Percentiles rank a stretch among this genome's conserved stretches.
Evolutionary conservation across 2,888 invertebrate species (phyloP).

Genomic region (Ashinkailepas kermadecensis): DNA sequence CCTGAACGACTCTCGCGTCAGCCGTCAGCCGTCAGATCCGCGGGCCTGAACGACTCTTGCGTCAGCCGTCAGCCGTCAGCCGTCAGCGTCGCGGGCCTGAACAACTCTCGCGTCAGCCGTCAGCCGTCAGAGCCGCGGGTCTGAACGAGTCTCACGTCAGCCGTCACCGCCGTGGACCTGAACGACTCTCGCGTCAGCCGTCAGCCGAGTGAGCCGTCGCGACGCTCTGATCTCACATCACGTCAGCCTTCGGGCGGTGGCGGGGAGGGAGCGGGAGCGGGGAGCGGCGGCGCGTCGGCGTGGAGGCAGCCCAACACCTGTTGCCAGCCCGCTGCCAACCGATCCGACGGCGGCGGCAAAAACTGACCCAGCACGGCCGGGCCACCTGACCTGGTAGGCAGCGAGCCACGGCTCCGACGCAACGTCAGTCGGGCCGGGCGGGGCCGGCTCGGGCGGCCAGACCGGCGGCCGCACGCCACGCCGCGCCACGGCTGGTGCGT

Average conservation of each 20-base stretch:
- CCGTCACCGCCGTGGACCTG: not conserved
- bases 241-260: not conserved
- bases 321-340: not conserved
- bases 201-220: no score
- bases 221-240: no score
- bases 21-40: no score
- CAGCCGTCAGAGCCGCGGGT: not conserved
- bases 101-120: not conserved
- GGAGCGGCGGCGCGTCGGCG: not conserved
- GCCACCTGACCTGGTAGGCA: not conserved
- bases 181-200: no score
- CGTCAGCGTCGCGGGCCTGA: not conserved
- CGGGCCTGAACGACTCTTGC: not conserved
- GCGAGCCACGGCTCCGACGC: no score
- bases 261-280: not conserved
- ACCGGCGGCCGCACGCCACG: no score
- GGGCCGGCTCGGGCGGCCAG: no score
- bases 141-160: not conserved
- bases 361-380: not conserved
- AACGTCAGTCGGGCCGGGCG: no score
- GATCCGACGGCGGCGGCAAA: not conserved
- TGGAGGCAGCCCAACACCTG: not conserved
- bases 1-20: not conserved
- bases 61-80: not conserved
- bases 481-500: no score